Evolutionary conservation across 2,888 invertebrate genomes (phyloP).

Genomic region (Conchocele bisecta): DNA sequence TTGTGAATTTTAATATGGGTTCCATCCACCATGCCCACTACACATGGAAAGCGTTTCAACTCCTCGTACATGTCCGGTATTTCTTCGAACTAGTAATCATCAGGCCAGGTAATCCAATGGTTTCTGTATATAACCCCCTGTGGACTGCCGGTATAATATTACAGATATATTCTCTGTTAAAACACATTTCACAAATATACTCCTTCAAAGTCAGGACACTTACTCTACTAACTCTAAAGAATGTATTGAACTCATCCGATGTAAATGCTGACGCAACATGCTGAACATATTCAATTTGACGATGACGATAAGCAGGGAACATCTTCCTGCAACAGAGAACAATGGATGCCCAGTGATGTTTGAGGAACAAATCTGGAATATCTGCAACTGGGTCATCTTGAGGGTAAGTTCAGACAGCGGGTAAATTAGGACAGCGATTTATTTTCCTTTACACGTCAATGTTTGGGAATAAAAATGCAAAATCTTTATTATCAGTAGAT

Average conservation of each 20-base stretch:
- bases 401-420: too few species aligned
- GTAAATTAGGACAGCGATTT: too few species aligned
- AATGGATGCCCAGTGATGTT: too few species aligned
- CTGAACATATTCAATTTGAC: constrained; percentile 6
- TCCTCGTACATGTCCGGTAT: constrained; percentile 15
- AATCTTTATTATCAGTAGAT: too few species aligned
- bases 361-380: too few species aligned
- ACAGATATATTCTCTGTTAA: not conserved
- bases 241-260: constrained; percentile 16
- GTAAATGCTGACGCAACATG: constrained; percentile 15
- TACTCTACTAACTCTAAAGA: constrained; percentile 9
- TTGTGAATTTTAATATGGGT: constrained; percentile 20
- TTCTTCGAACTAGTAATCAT: constrained; percentile 1
- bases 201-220: not conserved
- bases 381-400: too few species aligned
- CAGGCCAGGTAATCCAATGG: constrained; percentile 19
- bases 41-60: constrained; percentile 20
- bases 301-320: too few species aligned
- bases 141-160: not conserved
- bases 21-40: constrained; percentile 31
- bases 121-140: constrained; percentile 5
- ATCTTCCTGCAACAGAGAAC: too few species aligned
- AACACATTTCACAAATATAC: constrained; percentile 7
- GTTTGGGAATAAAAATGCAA: too few species aligned
- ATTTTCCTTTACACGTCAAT: too few species aligned